Evolutionary conservation across 2,888 invertebrate genomes (phyloP), one percentile per base, ranked within the genome.

Genomic region (Idaea straminata): DNA sequence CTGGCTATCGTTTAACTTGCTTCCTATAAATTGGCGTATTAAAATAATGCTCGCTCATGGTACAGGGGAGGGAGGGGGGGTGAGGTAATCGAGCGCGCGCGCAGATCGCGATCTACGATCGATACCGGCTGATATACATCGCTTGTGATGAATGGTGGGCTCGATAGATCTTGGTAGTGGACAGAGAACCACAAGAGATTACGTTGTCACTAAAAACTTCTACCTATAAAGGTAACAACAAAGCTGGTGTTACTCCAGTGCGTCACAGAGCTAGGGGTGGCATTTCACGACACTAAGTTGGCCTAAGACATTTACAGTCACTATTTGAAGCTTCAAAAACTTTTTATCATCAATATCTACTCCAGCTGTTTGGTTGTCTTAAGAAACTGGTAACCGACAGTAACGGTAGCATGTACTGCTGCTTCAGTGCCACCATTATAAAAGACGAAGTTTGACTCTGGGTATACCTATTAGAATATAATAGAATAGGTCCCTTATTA

Each of bases 101-200:
- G 79, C 79, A 77, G 87, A 87, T 87, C 80, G 71, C 63, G 47
- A 47, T 47, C 47, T 47, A 47, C 74, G 57, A 57, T 66, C 69
- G 85, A 86, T 85, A 84, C 74, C 74, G 73, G 66, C 62, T 79
- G 87, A 87, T 88, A 85, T 78, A 75, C 77, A 87, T 86, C 88
- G 82, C 66, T 72, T 66, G 78, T 86, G 87, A 88, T 88, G 83
- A 88, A 88, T 86, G 84, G 81, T 74, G 47, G 47, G 47, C 47
- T 47, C 13, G 6, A 47, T 25, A 25, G 25, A 13, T 47, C 47
- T 47, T 47, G 47, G 13, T 10, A 47, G 10, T 47, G 47, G 47
- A 47, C 10, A 47, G 47, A 10, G 47, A 10, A 4, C 13, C 47
- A 47, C 13, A 47, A 13, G 47, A 47, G 47, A 13, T 10, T 7